Conservation (phyloP, 2,113 vertebrate genomes). For the Aspidoscelis tigris region DNA sequence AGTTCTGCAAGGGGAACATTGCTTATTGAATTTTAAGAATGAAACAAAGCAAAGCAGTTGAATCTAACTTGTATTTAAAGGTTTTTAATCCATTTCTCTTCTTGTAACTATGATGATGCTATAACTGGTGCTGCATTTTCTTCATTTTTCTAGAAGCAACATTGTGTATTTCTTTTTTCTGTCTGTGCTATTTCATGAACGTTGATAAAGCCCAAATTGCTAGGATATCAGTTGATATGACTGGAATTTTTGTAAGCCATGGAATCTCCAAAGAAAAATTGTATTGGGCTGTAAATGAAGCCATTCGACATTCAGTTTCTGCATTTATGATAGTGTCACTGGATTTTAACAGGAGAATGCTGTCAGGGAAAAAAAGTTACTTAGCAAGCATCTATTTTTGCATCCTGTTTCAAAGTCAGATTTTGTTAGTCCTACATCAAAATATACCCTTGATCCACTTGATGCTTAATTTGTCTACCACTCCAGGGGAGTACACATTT, state of each 20-base stretch:
- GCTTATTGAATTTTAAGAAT: neutral
- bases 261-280: neutral
- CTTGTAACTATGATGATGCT: neutral
- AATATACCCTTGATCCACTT: slow-evolving; percentile 22
- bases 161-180: neutral
- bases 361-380: neutral
- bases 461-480: slow-evolving; percentile 23
- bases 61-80: no score
- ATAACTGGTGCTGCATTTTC: no score
- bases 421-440: neutral
- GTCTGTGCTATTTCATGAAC: neutral
- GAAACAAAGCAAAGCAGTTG: neutral
- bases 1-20: no score
- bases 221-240: neutral
- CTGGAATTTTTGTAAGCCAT: slow-evolving; percentile 5
- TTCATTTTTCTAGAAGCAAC: neutral
- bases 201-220: neutral
- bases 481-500: slow-evolving; percentile 24
- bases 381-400: neutral
- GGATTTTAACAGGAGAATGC: slow-evolving; percentile 6
- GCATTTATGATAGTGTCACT: slow-evolving; percentile 1
- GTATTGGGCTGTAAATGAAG: slow-evolving; percentile 15
- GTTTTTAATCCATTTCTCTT: neutral
- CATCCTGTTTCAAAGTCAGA: neutral
- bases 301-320: neutral